A percentile compares a stretch with the other conserved stretches of the same genome.
These are phyloP conservation scores for Rhizoglyphus robini DNA, from an alignment of 1,140 invertebrate genomes.

Conservation along the genomic window DNA sequence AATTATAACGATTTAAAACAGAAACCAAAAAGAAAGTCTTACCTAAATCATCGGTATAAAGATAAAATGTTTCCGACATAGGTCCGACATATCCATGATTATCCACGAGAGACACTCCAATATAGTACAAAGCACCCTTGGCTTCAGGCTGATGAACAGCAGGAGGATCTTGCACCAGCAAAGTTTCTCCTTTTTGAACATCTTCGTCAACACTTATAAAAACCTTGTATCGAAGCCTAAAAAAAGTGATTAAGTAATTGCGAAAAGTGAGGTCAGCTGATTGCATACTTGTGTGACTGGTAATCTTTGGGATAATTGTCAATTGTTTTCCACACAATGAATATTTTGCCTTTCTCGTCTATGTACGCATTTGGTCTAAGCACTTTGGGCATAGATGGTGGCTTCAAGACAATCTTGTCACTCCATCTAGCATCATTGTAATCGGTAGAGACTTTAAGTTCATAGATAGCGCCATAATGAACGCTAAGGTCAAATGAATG, in stretches of 20 bases:
- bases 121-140: constrained; percentile 38
- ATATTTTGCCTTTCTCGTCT: background rate
- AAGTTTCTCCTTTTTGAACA: constrained; percentile 35
- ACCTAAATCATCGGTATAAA: background rate
- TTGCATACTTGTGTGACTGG: constrained; percentile 3
- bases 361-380: background rate
- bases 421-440: background rate
- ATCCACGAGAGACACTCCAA: constrained; percentile 48
- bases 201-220: constrained; percentile 43
- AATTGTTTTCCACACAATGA: constrained; percentile 13
- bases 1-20: background rate
- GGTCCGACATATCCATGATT: constrained; percentile 42
- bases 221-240: constrained; percentile 48
- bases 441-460: constrained; percentile 8
- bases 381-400: constrained; percentile 7
- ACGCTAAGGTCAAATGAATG: constrained; percentile 10
- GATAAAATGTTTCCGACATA: constrained; percentile 17
- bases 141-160: background rate
- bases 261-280: background rate
- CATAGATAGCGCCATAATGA: constrained; percentile 17
- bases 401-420: background rate
- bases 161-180: constrained; percentile 19
- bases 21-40: background rate
- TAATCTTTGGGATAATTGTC: constrained; percentile 14
- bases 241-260: constrained; percentile 20